phyloP scores from a whole-genome alignment of 2,888 invertebrate species.

The Drosophila trichaetosa region DNA sequence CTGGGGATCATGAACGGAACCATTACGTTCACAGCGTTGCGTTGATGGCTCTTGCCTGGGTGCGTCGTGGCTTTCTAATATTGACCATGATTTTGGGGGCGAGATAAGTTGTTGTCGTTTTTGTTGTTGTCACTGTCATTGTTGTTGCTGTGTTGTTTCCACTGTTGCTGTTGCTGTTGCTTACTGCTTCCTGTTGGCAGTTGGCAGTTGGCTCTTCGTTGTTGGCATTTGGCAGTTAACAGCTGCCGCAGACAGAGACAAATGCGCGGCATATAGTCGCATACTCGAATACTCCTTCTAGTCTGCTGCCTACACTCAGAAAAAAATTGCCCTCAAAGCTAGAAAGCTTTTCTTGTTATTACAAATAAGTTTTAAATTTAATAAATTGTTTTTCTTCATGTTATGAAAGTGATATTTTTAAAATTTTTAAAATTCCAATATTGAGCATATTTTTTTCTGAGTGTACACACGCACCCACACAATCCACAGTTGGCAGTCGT shows the following conservation, averaged over 20 bases:
- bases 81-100: slow-evolving; percentile 64
- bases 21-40: slow-evolving; percentile 74
- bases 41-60: slow-evolving; percentile 59
- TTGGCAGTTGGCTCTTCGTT: slow-evolving; percentile 13
- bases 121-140: slow-evolving; percentile 20
- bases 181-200: slow-evolving; percentile 25
- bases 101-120: slow-evolving; percentile 54
- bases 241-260: slow-evolving; percentile 72
- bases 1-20: slow-evolving; percentile 47
- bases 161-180: slow-evolving; percentile 5
- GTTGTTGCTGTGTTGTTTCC: slow-evolving; percentile 6
- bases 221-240: slow-evolving; percentile 38
- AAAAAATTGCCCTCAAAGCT: background rate
- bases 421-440: background rate
- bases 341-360: background rate
- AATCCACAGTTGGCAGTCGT: slow-evolving; percentile 33
- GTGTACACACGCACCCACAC: slow-evolving; percentile 9
- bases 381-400: background rate
- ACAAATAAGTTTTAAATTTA: background rate
- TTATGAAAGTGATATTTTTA: background rate
- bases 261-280: slow-evolving; percentile 50
- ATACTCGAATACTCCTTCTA: slow-evolving; percentile 5
- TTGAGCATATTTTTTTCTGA: background rate
- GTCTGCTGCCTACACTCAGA: slow-evolving; percentile 1
- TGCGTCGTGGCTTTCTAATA: slow-evolving; percentile 70